Evolutionary conservation across 1,140 invertebrate genomes (phyloP).

Genomic region (Drosophila lowei): DNA sequence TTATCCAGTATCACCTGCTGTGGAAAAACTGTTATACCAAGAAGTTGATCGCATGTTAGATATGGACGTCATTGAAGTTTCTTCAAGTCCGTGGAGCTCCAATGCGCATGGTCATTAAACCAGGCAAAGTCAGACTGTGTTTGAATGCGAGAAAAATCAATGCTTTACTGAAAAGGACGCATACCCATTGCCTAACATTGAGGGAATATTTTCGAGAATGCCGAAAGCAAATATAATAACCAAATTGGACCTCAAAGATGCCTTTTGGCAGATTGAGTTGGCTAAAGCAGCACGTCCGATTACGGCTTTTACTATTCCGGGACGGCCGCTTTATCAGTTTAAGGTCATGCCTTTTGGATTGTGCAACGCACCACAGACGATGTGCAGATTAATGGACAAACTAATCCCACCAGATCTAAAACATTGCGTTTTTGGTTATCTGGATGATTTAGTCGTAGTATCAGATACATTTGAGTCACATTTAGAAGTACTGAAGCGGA

Average conservation of each 20-base stretch:
- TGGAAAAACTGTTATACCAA: too few relatives aligned
- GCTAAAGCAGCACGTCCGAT: not conserved
- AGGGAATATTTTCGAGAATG: not conserved
- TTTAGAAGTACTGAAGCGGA: not conserved
- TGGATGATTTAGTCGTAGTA: not conserved
- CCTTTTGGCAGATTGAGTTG: not conserved
- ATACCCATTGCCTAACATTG: not conserved
- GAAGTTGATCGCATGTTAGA: too few relatives aligned
- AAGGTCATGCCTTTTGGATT: not conserved
- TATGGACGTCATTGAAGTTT: not conserved
- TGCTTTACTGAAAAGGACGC: not conserved
- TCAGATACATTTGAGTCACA: conserved; percentile 3
- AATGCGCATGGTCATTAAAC: not conserved
- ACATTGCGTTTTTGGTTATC: not conserved
- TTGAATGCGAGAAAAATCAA: not conserved
- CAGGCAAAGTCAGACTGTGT: not conserved
- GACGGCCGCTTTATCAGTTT: not conserved
- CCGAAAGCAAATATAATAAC: not conserved
- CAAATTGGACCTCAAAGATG: not conserved
- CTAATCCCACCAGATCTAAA: not conserved
- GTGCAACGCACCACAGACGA: not conserved
- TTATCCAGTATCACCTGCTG: too few relatives aligned
- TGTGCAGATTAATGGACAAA: not conserved
- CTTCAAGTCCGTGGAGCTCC: not conserved
- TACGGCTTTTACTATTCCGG: not conserved